A percentile compares a stretch with the other conserved stretches of the same genome.
Evolutionary conservation across 2,888 invertebrate genomes (phyloP).

Genomic region (Habroteleia sp.): DNA sequence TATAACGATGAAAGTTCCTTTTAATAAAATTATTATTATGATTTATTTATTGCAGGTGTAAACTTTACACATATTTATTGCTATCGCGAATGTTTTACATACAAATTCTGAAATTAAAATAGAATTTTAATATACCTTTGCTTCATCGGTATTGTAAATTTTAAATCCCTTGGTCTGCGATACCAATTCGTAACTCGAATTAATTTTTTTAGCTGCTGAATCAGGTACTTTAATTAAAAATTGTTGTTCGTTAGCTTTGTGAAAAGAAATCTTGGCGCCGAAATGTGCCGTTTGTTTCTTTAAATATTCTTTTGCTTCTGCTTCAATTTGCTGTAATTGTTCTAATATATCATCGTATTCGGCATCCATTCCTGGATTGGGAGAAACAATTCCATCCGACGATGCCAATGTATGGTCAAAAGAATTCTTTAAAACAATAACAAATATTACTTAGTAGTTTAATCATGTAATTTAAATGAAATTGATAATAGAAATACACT

Average conservation of each 20-base stretch:
- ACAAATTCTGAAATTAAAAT: not conserved
- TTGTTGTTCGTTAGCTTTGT: slow-evolving; percentile 93
- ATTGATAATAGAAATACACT: too few species aligned
- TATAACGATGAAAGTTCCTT: slow-evolving; percentile 88
- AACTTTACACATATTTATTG: too few species aligned
- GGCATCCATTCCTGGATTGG: slow-evolving; percentile 89
- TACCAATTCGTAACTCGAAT: slow-evolving; percentile 89
- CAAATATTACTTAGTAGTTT: not conserved
- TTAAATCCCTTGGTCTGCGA: slow-evolving; percentile 92
- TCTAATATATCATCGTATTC: slow-evolving; percentile 90
- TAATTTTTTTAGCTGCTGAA: slow-evolving; percentile 85
- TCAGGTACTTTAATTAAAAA: slow-evolving; percentile 97
- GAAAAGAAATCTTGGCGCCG: slow-evolving; percentile 89
- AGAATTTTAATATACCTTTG: slow-evolving; percentile 84
- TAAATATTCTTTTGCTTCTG: slow-evolving; percentile 88
- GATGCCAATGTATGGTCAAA: slow-evolving; percentile 94
- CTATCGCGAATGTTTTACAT: too few species aligned
- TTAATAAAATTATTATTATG: slow-evolving; percentile 29
- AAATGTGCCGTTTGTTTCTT: slow-evolving; percentile 88
- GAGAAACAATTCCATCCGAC: slow-evolving; percentile 94
- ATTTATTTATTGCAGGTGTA: too few species aligned
- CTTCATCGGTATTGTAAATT: slow-evolving; percentile 89
- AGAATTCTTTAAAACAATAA: slow-evolving; percentile 84
- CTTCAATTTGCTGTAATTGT: slow-evolving; percentile 85
- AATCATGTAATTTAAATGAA: too few species aligned